Evolutionary conservation across 2,113 vertebrate species (phyloP), one percentile per base, ranked within the genome.

Genomic region (Capreolus pygargus): DNA sequence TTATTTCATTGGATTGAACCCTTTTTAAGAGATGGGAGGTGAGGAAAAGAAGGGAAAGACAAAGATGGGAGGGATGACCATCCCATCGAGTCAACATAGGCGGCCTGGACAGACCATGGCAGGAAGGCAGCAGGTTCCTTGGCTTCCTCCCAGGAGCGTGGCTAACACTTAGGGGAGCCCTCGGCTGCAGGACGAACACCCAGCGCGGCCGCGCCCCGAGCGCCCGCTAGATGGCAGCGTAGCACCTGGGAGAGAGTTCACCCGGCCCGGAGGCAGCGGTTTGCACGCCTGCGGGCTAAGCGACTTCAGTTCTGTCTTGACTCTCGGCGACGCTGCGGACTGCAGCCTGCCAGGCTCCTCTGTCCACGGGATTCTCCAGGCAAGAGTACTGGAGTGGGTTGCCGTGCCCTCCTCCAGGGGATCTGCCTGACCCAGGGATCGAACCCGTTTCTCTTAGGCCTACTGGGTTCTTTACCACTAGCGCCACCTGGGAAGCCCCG

Each of bases 141-240:
- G 47, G 13, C 28, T 13, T 55, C 11, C 45, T 76, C 4, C 6
- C 36, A 57, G 3, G 2, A 45, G 10, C 6, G 19, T 4, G 11
- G 13, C 11, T 23, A 7, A 21, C 23, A 3, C 5, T 17, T 33
- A 3, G 14, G 23, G 16, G 10, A 27, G 64, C 50, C 10, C 45
- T 17, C 30, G 15, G 52, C 36, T 16, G 27, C 47, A 1, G 45
- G n/a, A 12, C 7, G 0, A 7, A 21, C 83, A 15, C 33, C 19
- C 25, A 28, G 25, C 0, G 6, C 12, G 3, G 78, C 96, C 19
- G 15, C 1, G 57, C 74, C 52, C 25, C 1, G 1, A 17, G 3
- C 1, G 5, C 1, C 91, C 98, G 88, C 89, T 86, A 97, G 98
- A 50, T 81, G 98, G 96, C 95, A 79, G 91, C 12, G 54, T 16